These are phyloP conservation scores for Sinopyrophorus schimmeli DNA, from an alignment of 2,888 invertebrate species.

Conservation along the genomic window DNA sequence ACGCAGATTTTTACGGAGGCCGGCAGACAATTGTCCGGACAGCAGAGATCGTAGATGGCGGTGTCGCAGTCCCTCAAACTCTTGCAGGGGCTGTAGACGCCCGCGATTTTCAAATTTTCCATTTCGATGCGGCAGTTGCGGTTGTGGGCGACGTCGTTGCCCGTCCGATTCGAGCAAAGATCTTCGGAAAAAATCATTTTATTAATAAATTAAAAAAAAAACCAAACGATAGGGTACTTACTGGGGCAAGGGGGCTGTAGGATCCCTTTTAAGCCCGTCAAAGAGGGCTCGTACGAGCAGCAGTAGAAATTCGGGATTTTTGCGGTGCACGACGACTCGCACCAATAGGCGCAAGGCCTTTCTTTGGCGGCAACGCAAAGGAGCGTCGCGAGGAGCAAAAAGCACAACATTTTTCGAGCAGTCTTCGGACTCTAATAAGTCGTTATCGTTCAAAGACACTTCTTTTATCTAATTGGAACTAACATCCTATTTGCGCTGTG, in stretches of 20 bases:
- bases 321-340: slow-evolving; percentile 4
- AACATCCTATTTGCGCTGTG: no score
- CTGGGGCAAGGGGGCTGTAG: slow-evolving; percentile 6
- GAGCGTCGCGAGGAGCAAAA: no score
- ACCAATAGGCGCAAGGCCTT: slow-evolving; percentile 14
- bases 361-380: not conserved
- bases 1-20: slow-evolving; percentile 9
- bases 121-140: slow-evolving; percentile 11
- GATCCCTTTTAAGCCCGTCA: slow-evolving; percentile 1
- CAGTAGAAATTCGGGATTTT: slow-evolving; percentile 10
- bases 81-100: not conserved
- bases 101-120: not conserved
- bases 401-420: no score
- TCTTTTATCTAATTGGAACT: no score
- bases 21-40: slow-evolving; percentile 12
- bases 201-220: not conserved
- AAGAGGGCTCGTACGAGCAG: slow-evolving; percentile 8
- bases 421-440: no score
- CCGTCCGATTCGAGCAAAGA: slow-evolving; percentile 2
- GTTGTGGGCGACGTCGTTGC: not conserved
- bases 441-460: no score
- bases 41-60: slow-evolving; percentile 7
- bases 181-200: no score
- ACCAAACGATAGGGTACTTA: no score
- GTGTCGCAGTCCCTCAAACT: slow-evolving; percentile 10